Evolutionary conservation across 1,140 invertebrate species (phyloP).

Genomic region (Pissodes strobi): DNA sequence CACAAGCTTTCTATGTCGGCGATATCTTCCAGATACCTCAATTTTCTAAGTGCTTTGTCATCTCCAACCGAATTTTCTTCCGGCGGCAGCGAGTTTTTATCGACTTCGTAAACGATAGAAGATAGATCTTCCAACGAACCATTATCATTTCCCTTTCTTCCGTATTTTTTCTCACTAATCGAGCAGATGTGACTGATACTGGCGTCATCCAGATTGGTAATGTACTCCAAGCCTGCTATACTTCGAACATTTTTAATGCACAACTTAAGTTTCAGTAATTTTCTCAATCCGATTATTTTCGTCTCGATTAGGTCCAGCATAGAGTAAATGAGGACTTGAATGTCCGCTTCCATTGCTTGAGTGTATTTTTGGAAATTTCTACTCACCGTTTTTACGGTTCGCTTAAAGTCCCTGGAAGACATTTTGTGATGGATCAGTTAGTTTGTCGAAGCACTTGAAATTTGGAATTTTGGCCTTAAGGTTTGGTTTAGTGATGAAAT

Average conservation of each 20-base stretch:
- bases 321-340: constrained; percentile 18
- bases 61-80: background rate
- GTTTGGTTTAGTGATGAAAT: background rate
- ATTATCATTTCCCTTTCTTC: constrained; percentile 1
- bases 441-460: background rate
- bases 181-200: background rate
- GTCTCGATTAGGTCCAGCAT: constrained; percentile 26
- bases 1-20: constrained; percentile 14
- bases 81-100: constrained; percentile 4
- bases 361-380: constrained; percentile 27
- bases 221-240: background rate
- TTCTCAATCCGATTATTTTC: constrained; percentile 14
- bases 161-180: background rate
- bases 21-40: constrained; percentile 2
- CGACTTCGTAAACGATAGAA: constrained; percentile 16
- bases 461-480: constrained; percentile 1
- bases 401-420: constrained; percentile 9
- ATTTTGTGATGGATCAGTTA: constrained; percentile 1
- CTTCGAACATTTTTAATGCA: constrained; percentile 20
- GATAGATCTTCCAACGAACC: constrained; percentile 21
- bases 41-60: background rate
- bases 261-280: constrained; percentile 28
- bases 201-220: background rate
- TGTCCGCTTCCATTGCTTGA: constrained; percentile 23
- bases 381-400: constrained; percentile 15